phyloP scores from a whole-genome alignment of 1,140 invertebrate genomes.

The Zelostemma sp. region DNA sequence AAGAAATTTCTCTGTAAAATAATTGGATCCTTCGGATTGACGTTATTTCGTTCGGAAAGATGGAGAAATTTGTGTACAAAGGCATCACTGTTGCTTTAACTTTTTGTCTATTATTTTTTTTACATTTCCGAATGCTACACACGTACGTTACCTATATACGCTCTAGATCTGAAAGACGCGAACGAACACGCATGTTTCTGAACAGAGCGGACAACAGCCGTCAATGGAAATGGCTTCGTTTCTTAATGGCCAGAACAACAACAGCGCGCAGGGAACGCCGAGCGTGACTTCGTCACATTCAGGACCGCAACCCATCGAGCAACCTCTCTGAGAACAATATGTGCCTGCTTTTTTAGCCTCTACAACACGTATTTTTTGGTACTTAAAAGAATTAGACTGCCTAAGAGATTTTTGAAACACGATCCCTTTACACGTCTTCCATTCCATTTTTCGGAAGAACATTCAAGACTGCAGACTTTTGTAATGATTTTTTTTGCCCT shows the following conservation, averaged over 20 bases:
- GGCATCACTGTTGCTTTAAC: constrained; percentile 15
- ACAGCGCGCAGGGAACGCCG: constrained; percentile 58
- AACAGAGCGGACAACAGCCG: constrained; percentile 68
- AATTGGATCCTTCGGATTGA: background rate
- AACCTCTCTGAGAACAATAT: constrained; percentile 48
- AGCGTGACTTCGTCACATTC: constrained; percentile 41
- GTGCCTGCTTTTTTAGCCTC: constrained; percentile 1
- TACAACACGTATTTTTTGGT: constrained; percentile 1
- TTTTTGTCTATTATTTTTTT: constrained; percentile 37
- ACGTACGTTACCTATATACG: constrained; percentile 67
- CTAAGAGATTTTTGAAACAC: background rate
- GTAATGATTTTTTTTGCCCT: too few relatives aligned
- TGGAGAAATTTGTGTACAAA: background rate
- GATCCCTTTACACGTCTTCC: too few relatives aligned
- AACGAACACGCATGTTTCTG: constrained; percentile 70
- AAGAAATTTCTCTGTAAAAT: background rate
- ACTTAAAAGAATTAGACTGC: constrained; percentile 7
- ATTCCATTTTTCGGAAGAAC: too few relatives aligned
- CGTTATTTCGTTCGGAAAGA: too few relatives aligned
- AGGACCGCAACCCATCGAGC: constrained; percentile 53
- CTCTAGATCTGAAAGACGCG: constrained; percentile 70
- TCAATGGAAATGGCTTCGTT: constrained; percentile 75
- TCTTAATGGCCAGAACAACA: constrained; percentile 74
- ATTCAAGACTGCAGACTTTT: too few relatives aligned
- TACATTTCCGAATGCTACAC: constrained; percentile 64